These are phyloP conservation scores for Sarcophaga peregrina DNA, from an alignment of 1,140 invertebrate species.

Conservation along the genomic window DNA sequence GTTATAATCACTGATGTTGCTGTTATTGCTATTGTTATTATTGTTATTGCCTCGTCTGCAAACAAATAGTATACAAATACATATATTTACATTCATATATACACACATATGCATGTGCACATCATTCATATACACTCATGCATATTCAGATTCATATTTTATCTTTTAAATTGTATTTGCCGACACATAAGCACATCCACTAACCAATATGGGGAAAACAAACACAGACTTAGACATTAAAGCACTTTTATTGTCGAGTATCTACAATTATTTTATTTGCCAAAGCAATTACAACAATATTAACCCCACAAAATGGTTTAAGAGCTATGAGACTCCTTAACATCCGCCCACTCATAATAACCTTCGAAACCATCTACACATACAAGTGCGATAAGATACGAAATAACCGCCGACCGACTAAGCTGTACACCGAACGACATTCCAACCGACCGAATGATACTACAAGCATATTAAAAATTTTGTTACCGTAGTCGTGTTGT, in stretches of 20 bases:
- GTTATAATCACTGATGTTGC: background rate
- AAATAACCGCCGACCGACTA: background rate
- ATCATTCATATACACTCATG: background rate
- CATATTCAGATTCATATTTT: background rate
- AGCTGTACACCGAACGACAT: background rate
- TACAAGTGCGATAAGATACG: background rate
- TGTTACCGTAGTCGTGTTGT: background rate
- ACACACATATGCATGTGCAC: background rate
- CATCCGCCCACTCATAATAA: background rate
- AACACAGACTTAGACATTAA: slow-evolving; percentile 21
- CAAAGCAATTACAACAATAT: slow-evolving; percentile 32
- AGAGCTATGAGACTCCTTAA: background rate
- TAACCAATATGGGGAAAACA: background rate
- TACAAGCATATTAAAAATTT: background rate
- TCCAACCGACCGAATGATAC: background rate
- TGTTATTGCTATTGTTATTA: slow-evolving; percentile 14
- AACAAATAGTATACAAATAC: background rate
- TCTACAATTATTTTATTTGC: slow-evolving; percentile 41
- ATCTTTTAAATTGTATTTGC: background rate
- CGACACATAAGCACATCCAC: slow-evolving; percentile 3
- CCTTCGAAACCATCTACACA: background rate
- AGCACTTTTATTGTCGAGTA: slow-evolving; percentile 24
- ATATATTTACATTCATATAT: background rate
- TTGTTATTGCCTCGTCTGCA: slow-evolving; percentile 29
- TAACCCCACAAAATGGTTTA: slow-evolving; percentile 15